A percentile compares a stretch with the other conserved stretches of the same genome.
phyloP scores from a whole-genome alignment of 2,888 invertebrate genomes.

The Suillia variegata region DNA sequence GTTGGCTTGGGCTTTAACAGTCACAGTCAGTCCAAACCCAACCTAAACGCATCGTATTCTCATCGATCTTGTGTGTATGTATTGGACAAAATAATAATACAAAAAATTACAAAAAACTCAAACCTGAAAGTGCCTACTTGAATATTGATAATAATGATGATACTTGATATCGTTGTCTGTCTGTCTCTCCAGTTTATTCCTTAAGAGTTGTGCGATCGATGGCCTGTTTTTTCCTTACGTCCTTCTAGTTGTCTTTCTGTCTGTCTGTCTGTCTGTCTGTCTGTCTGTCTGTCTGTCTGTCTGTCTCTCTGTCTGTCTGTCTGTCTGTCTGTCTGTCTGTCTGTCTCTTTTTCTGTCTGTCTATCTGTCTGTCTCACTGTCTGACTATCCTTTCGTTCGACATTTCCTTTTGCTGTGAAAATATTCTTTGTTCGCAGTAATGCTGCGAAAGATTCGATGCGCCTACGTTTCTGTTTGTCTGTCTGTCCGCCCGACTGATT shows the following conservation, averaged over 20 bases:
- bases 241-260: not conserved
- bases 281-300: not conserved
- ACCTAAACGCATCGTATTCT: conserved; percentile 18
- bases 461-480: no score
- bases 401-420: no score
- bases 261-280: no score
- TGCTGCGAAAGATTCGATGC: no score
- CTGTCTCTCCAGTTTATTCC: not conserved
- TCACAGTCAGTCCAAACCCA: not conserved
- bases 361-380: no score
- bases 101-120: conserved; percentile 6
- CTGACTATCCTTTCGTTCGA: no score
- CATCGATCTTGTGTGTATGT: conserved; percentile 21
- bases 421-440: no score
- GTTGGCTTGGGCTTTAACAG: not conserved
- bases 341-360: no score
- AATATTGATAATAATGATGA: conserved; percentile 44
- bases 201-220: not conserved
- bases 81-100: not conserved
- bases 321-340: no score
- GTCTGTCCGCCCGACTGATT: not conserved
- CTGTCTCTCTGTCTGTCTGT: no score
- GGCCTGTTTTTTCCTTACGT: not conserved
- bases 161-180: conserved; percentile 39
- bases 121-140: conserved; percentile 38